phyloP scores from a whole-genome alignment of 2,113 vertebrate species.

The Sinosuthora webbiana region DNA sequence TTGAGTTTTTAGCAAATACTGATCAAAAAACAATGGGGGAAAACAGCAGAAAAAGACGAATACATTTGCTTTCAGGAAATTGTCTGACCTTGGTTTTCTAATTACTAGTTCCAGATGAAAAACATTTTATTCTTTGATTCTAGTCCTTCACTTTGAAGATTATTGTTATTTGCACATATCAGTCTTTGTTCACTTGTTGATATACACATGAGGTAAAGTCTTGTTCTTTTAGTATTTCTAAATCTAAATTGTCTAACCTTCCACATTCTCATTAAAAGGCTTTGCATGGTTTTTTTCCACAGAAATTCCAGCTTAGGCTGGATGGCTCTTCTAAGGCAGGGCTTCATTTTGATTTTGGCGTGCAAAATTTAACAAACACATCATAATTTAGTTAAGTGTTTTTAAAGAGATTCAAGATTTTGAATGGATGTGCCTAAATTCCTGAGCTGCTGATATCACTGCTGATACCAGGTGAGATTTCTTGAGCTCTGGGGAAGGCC shows the following conservation, averaged over 20 bases:
- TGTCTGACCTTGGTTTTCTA: conserved; percentile 61
- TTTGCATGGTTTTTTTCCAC: neutral
- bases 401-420: neutral
- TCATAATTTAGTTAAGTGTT: neutral
- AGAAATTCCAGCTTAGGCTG: neutral
- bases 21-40: conserved; percentile 8
- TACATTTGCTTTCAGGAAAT: conserved; percentile 12
- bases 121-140: conserved; percentile 32
- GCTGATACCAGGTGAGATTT: neutral
- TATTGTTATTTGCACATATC: neutral
- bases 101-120: conserved; percentile 43
- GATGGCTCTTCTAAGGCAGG: neutral
- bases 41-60: neutral
- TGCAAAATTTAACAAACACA: neutral
- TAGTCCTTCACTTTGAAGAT: conserved; percentile 31
- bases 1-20: conserved; percentile 20
- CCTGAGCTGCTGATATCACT: neutral
- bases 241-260: neutral
- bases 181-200: neutral
- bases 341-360: neutral
- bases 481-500: neutral
- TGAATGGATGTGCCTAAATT: neutral
- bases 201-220: neutral
- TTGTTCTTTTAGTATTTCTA: neutral
- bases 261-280: neutral